These are phyloP conservation scores for Macrophya annulata DNA, from an alignment of 2,888 invertebrate species.

Conservation along the genomic window DNA sequence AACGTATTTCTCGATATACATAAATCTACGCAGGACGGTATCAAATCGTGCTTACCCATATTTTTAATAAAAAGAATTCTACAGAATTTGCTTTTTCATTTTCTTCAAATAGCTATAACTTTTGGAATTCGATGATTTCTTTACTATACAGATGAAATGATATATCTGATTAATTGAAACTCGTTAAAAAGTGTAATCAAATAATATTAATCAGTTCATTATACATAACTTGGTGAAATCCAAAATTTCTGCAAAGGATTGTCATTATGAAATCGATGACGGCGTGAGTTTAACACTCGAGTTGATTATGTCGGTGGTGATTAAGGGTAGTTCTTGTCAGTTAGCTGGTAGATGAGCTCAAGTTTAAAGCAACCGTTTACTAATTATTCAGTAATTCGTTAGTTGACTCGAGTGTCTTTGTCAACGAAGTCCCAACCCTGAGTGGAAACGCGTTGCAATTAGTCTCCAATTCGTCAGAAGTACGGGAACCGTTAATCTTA, in stretches of 20 bases:
- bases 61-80: background rate
- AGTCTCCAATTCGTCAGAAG: slow-evolving; percentile 45
- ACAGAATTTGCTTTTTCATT: no score
- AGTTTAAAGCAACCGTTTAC: slow-evolving; percentile 11
- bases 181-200: no score
- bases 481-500: slow-evolving; percentile 51
- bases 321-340: slow-evolving; percentile 9
- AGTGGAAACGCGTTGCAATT: slow-evolving; percentile 26
- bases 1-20: background rate
- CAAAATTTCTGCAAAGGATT: background rate
- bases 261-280: background rate
- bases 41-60: background rate
- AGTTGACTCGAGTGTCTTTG: slow-evolving; percentile 34
- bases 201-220: no score
- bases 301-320: background rate
- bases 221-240: no score
- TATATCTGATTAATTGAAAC: no score
- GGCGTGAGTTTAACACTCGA: background rate
- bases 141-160: no score
- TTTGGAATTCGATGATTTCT: no score
- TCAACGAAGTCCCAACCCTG: slow-evolving; percentile 1
- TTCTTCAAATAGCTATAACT: no score
- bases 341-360: background rate
- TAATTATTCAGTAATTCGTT: slow-evolving; percentile 33
- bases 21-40: background rate